Conservation (phyloP, 2,797 vertebrate genomes). For the Amblyopsis hoosieri region DNA sequence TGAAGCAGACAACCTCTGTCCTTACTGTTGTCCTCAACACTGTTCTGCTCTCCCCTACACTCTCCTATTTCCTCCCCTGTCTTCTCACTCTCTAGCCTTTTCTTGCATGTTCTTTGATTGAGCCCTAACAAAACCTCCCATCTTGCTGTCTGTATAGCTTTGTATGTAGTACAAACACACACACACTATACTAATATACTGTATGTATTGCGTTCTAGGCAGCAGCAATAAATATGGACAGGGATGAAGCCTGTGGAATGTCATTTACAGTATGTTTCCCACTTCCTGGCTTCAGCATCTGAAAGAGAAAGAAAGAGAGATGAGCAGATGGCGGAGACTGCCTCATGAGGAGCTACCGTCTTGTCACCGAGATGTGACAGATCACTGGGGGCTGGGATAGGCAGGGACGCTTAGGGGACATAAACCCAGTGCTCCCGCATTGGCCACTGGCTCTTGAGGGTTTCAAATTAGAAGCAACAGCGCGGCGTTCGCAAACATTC, state of each 20-base stretch:
- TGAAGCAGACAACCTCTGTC: conserved; percentile 3
- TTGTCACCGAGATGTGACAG: conserved; percentile 39
- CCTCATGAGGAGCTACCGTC: conserved; percentile 47
- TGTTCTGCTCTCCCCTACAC: background rate
- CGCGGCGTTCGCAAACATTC: background rate
- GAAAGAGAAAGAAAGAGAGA: conserved; percentile 3
- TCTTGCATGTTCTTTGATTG: conserved; percentile 41
- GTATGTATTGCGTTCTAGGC: too few species aligned
- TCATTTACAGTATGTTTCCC: conserved; percentile 1
- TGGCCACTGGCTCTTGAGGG: conserved; percentile 23
- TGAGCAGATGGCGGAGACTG: conserved; percentile 28
- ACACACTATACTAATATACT: too few species aligned
- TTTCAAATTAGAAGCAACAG: conserved; percentile 32
- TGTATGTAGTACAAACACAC: too few species aligned
- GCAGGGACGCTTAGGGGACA: conserved; percentile 23
- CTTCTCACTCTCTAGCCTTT: conserved; percentile 34
- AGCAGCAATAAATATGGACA: background rate
- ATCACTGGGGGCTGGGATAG: conserved; percentile 29
- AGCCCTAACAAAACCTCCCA: conserved; percentile 43
- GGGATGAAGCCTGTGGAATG: conserved; percentile 2
- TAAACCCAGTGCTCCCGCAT: conserved; percentile 21
- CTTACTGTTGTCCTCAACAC: too few species aligned
- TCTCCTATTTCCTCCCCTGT: conserved; percentile 36
- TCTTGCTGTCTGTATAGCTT: too few species aligned
- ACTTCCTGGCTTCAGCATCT: background rate